phyloP scores from a whole-genome alignment of 1,140 invertebrate species.

The Periplaneta americana region DNA sequence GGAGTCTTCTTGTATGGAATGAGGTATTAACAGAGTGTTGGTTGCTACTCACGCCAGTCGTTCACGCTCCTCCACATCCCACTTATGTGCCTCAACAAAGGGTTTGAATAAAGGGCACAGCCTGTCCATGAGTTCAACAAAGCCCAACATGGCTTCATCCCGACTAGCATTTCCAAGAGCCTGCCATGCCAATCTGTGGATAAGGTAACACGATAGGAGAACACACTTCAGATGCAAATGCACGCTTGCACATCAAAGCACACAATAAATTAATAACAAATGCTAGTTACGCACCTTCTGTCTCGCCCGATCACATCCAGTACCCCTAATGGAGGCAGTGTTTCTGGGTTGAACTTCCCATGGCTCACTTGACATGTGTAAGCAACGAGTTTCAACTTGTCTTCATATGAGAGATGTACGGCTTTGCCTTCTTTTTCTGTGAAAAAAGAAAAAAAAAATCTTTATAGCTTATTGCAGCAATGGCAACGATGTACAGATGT shows the following conservation, averaged over 20 bases:
- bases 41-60: constrained; percentile 50
- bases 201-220: not conserved
- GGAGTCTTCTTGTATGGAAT: too few relatives aligned
- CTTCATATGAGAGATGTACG: constrained; percentile 88
- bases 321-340: constrained; percentile 80
- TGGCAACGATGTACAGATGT: not conserved
- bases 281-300: constrained; percentile 52
- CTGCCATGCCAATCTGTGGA: constrained; percentile 81
- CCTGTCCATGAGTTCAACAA: constrained; percentile 81
- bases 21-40: too few relatives aligned
- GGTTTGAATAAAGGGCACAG: constrained; percentile 85
- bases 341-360: constrained; percentile 73
- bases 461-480: not conserved
- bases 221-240: too few relatives aligned
- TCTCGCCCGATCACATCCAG: constrained; percentile 94
- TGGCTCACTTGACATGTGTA: constrained; percentile 86
- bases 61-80: constrained; percentile 73
- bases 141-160: constrained; percentile 85
- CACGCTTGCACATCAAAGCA: too few relatives aligned
- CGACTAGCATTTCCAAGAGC: constrained; percentile 78
- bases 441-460: constrained; percentile 30
- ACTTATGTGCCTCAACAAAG: constrained; percentile 85
- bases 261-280: not conserved
- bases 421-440: constrained; percentile 96
- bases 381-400: constrained; percentile 86